Conservation (phyloP, 2,797 vertebrate genomes). For the Phataginus tricuspis region DNA sequence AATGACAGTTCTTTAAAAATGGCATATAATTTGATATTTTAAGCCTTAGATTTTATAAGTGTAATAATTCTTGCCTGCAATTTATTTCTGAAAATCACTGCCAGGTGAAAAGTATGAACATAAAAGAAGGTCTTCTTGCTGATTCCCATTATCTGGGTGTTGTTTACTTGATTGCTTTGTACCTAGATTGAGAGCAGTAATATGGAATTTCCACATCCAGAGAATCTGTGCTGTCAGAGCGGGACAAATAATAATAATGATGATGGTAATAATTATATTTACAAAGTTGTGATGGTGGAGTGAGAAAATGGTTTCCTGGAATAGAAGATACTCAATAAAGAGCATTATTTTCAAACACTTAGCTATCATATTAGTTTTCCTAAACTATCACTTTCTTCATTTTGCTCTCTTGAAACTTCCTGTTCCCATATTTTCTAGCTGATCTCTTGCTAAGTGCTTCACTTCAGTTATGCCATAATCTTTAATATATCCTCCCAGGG, state of each 20-base stretch:
- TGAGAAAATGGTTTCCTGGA: background rate
- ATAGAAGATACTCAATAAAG: background rate
- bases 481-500: background rate
- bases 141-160: background rate
- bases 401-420: background rate
- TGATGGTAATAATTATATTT: background rate
- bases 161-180: slow-evolving; percentile 26
- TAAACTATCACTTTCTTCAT: background rate
- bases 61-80: background rate
- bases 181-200: background rate
- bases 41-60: slow-evolving; percentile 39
- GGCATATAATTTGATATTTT: background rate
- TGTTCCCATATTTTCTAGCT: background rate
- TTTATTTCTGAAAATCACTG: slow-evolving; percentile 34
- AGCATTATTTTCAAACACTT: slow-evolving; percentile 18
- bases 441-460: background rate
- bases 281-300: background rate
- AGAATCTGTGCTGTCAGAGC: background rate
- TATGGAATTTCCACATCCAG: background rate
- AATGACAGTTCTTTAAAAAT: slow-evolving; percentile 51
- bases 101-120: background rate
- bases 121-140: background rate
- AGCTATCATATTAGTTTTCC: background rate
- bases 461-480: background rate
- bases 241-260: background rate